A percentile compares a stretch with the other conserved stretches of the same genome.
phyloP scores from a whole-genome alignment of 2,113 vertebrate species.

The Morphnarchus princeps region DNA sequence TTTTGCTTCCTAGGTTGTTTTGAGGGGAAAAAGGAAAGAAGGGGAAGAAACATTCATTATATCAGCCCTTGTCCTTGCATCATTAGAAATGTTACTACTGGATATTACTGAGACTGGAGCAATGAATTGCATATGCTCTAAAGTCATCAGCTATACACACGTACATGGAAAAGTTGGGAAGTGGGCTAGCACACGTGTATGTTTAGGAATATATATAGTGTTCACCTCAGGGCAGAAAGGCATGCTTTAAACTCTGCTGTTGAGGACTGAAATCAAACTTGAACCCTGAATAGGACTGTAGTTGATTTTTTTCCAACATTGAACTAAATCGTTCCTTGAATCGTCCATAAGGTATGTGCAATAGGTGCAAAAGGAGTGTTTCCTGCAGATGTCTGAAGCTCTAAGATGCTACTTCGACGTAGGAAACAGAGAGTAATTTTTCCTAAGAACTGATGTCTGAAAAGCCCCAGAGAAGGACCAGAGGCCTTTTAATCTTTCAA shows the following conservation, averaged over 20 bases:
- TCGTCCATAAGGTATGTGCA: background rate
- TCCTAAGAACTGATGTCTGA: background rate
- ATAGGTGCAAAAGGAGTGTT: background rate
- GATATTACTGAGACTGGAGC: background rate
- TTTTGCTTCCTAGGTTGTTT: background rate
- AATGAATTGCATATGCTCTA: background rate
- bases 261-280: background rate
- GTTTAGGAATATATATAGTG: background rate
- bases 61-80: background rate
- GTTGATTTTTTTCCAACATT: background rate
- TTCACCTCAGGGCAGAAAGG: background rate
- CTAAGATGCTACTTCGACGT: background rate
- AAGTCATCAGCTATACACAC: background rate
- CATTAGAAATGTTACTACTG: background rate
- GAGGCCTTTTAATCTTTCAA: background rate
- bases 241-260: background rate
- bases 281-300: background rate
- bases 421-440: background rate
- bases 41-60: background rate
- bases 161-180: background rate
- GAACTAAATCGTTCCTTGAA: background rate
- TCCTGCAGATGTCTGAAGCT: background rate
- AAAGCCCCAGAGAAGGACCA: background rate
- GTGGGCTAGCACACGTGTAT: background rate
- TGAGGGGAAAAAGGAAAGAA: background rate